Evolutionary conservation across 1,140 invertebrate species (phyloP), one percentile per base, ranked within the genome.

Genomic region (Vanessa atalanta): DNA sequence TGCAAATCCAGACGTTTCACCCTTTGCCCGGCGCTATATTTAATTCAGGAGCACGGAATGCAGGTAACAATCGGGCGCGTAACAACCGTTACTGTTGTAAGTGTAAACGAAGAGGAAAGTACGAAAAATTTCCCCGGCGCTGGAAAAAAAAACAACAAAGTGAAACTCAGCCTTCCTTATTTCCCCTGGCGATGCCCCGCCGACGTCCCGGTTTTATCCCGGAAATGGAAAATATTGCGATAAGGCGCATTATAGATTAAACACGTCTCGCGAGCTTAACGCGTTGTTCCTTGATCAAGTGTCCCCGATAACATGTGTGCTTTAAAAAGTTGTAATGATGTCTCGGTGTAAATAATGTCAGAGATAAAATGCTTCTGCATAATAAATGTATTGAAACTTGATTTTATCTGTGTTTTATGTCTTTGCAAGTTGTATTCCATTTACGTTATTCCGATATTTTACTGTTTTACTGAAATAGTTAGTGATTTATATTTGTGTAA

Each of bases 171-270:
- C 87, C 88, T 90, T 88, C 79, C 88, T 93, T 93, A 93, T 93
- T 93, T 93, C 90, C 90, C 90, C 79, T 90, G 90, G 81, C 90
- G 90, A 88, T 85, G 82, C 72, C 83, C 84, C 84, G 84, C 85
- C 89, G 84, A 84, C 86, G 87, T 78, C 86, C 85, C 84, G 79
- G 82, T 82, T 88, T 85, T 84, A 74, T 80, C 80, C 85, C 80
- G 88, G 88, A 90, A 91, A 90, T 91, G 90, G 89, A 88, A 91
- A 93, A 91, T 93, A 91, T 93, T 89, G 90, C 89, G 90, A 92
- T 92, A 92, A 92, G 89, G 81, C 86, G 83, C 90, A 91, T 92
- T 92, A 92, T 87, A 92, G 89, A 92, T 92, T 92, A 91, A 92
- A 90, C 89, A 85, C 80, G 85, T 86, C 80, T 69, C 83, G 79